A percentile compares a stretch with the other conserved stretches of the same genome.
Conservation (phyloP, 2,888 invertebrate species). For the Agrotis exclamationis region DNA sequence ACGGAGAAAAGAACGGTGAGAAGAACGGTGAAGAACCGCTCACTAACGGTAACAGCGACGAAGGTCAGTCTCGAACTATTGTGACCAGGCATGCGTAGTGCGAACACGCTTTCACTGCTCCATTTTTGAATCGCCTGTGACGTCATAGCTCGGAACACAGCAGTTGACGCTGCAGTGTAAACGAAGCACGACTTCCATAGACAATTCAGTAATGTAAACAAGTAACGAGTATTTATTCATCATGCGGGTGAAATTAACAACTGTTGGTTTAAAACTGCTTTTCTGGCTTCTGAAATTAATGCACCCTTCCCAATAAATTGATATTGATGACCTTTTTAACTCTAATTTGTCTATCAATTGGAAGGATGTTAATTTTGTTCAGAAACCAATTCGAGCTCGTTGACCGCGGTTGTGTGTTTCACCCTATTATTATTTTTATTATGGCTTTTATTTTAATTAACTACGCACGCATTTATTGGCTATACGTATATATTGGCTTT, state of each 20-base stretch:
- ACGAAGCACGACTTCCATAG: slow-evolving; percentile 1
- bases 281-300: slow-evolving; percentile 33
- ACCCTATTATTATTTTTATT: slow-evolving; percentile 66
- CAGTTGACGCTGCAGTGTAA: slow-evolving; percentile 6
- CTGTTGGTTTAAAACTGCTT: slow-evolving; percentile 15
- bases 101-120: slow-evolving; percentile 78
- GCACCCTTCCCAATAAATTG: slow-evolving; percentile 37
- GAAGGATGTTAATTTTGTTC: slow-evolving; percentile 34
- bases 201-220: slow-evolving; percentile 24
- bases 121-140: slow-evolving; percentile 31
- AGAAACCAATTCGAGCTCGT: slow-evolving; percentile 38
- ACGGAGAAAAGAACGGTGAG: slow-evolving; percentile 80
- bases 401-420: slow-evolving; percentile 50
- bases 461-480: slow-evolving; percentile 82
- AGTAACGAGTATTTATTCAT: slow-evolving; percentile 53
- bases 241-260: slow-evolving; percentile 57
- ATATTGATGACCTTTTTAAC: slow-evolving; percentile 28
- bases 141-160: slow-evolving; percentile 3
- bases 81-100: slow-evolving; percentile 79
- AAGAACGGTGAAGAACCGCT: slow-evolving; percentile 89
- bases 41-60: slow-evolving; percentile 90
- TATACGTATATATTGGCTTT: slow-evolving; percentile 76
- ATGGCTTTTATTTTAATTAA: slow-evolving; percentile 73
- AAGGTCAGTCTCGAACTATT: slow-evolving; percentile 88
- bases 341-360: slow-evolving; percentile 33